Evolutionary conservation across 37 sponge, comb jelly and placozoan genomes (phyloP).

Genomic region (Chondrilla cf. caribensis): DNA sequence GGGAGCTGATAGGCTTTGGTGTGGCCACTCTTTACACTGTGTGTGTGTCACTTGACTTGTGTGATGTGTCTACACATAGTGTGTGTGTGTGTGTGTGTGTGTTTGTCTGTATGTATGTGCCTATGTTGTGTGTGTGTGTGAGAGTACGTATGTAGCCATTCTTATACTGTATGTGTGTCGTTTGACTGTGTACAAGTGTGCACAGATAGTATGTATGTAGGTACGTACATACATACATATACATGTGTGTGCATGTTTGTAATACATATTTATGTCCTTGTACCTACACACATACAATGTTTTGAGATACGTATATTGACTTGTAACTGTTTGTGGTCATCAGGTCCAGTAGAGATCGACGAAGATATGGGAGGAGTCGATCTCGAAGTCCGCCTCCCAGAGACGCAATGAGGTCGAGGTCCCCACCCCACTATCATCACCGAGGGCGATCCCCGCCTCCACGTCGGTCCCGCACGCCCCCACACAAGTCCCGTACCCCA

Average conservation of each 20-base stretch:
- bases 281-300: not conserved
- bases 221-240: not conserved
- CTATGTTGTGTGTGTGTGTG: no score
- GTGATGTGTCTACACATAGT: no score
- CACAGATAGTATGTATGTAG: not conserved
- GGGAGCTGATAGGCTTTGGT: no score
- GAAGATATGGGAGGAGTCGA: not conserved
- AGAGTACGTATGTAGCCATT: no score
- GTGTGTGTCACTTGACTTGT: no score
- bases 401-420: not conserved
- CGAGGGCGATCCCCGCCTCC: not conserved
- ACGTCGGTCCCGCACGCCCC: not conserved
- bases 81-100: no score
- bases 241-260: not conserved
- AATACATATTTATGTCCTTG: not conserved
- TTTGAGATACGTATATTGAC: not conserved
- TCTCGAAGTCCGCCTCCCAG: slow-evolving; percentile 4
- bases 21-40: no score
- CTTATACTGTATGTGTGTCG: no score
- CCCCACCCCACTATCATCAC: not conserved
- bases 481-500: not conserved
- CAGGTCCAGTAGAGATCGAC: no score
- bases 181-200: no score
- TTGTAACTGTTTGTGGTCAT: no score
- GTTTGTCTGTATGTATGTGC: no score